Base-by-base conservation (phyloP, 2,797 vertebrate species). In the Allobates femoralis region DNA sequence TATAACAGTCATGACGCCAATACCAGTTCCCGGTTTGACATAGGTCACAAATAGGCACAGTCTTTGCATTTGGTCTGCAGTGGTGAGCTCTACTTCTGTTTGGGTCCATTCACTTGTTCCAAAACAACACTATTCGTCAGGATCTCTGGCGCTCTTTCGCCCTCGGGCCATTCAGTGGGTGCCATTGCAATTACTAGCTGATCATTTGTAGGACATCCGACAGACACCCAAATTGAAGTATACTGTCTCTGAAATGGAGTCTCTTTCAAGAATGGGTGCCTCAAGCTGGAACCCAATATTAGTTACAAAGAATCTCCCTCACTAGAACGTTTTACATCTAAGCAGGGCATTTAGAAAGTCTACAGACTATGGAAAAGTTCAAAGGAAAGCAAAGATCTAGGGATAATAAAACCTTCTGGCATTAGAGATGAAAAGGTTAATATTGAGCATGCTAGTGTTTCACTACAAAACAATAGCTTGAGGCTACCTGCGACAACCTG, bases 351-450 rank as follows among this genome's bases (percentile, higher is more conserved):
- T 78, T 79, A 79, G 21, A 78, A 8, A 78, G 75, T 78, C 51
- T 34, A 37, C 51, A 10, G 30, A 19, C 67, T 58, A 46, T 83
- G 67, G 53, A 46, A 28, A 74, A 34, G 81, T 74, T 83, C 81
- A 60, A 83, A 83, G 73, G 81, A 50, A 82, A 34, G 18, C 34
- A 60, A 78, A 79, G 66, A 82, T 82, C 81, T 82, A 82, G 53
- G 46, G 83, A 55, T 51, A 85, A 75, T 55, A 79, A 80, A 74
- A n/a, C 66, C 84, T 79, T 81, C 78, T 71, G 53, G 66, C 84
- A 62, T 69, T 50, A 60, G 69, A 53, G 78, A 86, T 86, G 30
- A 74, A 76, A 76, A 86, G 78, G 85, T 81, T 74, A 80, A 81
- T 41, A 26, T 28, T 81, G 69, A 73, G 46, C 53, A 73, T 56